Percentiles rank a stretch among this genome's conserved stretches.
phyloP scores from a whole-genome alignment of 2,113 vertebrate species.

The Aegotheles bennettii region DNA sequence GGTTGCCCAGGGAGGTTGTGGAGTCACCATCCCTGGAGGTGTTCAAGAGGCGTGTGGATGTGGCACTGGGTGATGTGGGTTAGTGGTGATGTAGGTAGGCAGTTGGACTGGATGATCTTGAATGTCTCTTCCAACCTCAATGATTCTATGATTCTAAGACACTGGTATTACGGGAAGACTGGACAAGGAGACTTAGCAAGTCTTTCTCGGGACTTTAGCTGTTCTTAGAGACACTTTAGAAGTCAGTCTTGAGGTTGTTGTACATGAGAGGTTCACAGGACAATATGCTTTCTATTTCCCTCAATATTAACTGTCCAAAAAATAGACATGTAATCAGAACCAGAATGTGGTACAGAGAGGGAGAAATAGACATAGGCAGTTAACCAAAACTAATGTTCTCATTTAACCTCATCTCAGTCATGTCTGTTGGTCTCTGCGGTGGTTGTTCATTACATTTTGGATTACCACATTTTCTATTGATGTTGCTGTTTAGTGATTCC shows the following conservation, averaged over 20 bases:
- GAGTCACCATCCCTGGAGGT: too few relatives aligned
- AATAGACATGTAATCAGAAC: background rate
- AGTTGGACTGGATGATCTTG: too few relatives aligned
- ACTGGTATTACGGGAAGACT: background rate
- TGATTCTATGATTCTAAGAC: too few relatives aligned
- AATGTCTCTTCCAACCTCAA: too few relatives aligned
- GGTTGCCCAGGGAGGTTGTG: too few relatives aligned
- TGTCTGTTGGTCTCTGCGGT: background rate
- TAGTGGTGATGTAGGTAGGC: too few relatives aligned
- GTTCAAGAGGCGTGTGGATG: too few relatives aligned
- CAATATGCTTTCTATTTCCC: background rate
- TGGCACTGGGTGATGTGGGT: too few relatives aligned
- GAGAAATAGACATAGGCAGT: background rate
- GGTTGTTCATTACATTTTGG: fast-evolving
- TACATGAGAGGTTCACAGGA: fast-evolving
- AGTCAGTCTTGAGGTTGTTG: background rate
- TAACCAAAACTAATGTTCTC: background rate
- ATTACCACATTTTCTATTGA: background rate
- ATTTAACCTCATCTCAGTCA: background rate
- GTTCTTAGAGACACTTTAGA: background rate
- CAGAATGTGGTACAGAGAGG: background rate
- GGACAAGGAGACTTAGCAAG: background rate
- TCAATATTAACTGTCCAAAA: background rate
- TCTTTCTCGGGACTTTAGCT: background rate
- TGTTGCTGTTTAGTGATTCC: background rate